Evolutionary conservation across 2,113 vertebrate genomes (phyloP).

Genomic region (Origma solitaria): DNA sequence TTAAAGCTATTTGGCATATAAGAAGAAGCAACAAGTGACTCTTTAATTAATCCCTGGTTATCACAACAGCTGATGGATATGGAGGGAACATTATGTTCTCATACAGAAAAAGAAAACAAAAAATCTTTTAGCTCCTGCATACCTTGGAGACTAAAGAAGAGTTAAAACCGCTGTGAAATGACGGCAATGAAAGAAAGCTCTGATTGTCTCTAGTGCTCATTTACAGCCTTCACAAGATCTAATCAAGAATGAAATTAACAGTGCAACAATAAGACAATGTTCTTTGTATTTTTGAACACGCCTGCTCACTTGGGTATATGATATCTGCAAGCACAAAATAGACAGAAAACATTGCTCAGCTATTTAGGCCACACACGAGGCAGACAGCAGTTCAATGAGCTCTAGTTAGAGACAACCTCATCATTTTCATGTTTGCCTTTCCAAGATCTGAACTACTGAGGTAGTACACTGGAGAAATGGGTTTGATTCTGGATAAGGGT

Average conservation of each 20-base stretch:
- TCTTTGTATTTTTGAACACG: neutral
- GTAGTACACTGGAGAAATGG: neutral
- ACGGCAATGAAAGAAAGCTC: neutral
- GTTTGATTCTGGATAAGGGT: neutral
- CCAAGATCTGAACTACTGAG: neutral
- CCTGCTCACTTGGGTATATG: neutral
- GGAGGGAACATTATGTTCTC: constrained; percentile 29
- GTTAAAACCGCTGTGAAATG: neutral
- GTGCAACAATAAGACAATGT: neutral
- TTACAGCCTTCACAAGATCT: constrained; percentile 39
- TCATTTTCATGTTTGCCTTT: neutral
- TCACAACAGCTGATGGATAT: constrained; percentile 7
- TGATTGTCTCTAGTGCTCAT: neutral
- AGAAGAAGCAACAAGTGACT: constrained; percentile 22
- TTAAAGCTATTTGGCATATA: constrained; percentile 37
- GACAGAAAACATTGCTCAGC: neutral
- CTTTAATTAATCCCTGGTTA: constrained; percentile 53
- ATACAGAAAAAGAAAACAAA: neutral
- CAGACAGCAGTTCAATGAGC: neutral
- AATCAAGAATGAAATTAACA: constrained; percentile 41
- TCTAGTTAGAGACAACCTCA: neutral
- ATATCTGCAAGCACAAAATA: neutral
- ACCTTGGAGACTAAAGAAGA: neutral
- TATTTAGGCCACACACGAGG: accelerated
- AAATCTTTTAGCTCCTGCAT: neutral